phyloP scores from a whole-genome alignment of 2,888 invertebrate genomes.

The Ochropacha duplaris region DNA sequence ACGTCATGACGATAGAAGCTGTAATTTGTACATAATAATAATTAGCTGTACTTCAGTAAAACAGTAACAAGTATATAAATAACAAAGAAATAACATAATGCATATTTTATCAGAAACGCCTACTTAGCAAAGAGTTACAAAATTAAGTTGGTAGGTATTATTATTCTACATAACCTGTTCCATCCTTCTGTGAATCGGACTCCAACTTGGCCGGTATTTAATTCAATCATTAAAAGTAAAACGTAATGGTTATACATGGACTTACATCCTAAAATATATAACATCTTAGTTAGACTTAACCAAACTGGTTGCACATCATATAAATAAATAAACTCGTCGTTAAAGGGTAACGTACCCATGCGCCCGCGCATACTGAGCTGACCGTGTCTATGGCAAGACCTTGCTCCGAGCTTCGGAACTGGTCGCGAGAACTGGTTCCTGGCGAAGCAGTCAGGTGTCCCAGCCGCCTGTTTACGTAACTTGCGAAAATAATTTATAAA shows the following conservation, averaged over 20 bases:
- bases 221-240: neutral
- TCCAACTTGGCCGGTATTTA: too few relatives aligned
- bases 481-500: constrained; percentile 43
- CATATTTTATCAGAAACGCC: too few relatives aligned
- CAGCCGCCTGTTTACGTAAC: constrained; percentile 55
- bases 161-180: too few relatives aligned
- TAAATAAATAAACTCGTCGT: constrained; percentile 46
- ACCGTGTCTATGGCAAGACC: constrained; percentile 65
- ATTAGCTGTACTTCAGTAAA: too few relatives aligned
- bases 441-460: constrained; percentile 46
- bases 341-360: constrained; percentile 48
- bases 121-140: too few relatives aligned
- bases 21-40: too few relatives aligned
- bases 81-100: too few relatives aligned
- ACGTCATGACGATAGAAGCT: too few relatives aligned
- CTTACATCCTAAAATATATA: neutral
- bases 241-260: neutral
- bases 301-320: constrained; percentile 12
- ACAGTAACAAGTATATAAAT: too few relatives aligned
- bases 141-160: too few relatives aligned
- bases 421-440: constrained; percentile 56
- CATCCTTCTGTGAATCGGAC: too few relatives aligned
- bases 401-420: constrained; percentile 63
- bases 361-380: constrained; percentile 22
- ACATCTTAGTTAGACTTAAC: neutral